phyloP scores from a whole-genome alignment of 2,888 invertebrate genomes.

The Lithodes maja region DNA sequence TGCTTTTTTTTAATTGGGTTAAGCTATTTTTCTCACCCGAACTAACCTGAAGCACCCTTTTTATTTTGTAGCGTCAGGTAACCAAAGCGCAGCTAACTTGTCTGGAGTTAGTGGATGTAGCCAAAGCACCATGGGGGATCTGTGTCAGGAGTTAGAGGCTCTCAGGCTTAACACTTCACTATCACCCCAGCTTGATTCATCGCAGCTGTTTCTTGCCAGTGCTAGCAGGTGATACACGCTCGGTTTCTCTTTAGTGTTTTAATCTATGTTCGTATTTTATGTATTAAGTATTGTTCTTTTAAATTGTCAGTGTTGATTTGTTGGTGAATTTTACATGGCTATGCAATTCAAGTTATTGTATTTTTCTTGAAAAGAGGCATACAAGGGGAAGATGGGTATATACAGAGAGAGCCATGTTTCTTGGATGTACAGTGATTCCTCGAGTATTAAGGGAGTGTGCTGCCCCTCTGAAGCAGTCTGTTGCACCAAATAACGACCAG shows the following conservation, averaged over 20 bases:
- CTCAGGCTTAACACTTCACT: constrained; percentile 65
- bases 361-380: too few species aligned
- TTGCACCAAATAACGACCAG: too few species aligned
- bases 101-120: neutral
- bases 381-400: too few species aligned
- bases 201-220: constrained; percentile 14
- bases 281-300: neutral
- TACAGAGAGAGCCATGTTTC: too few species aligned
- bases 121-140: constrained; percentile 52
- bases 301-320: neutral
- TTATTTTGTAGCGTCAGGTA: neutral
- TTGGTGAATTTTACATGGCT: neutral
- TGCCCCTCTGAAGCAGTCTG: too few species aligned
- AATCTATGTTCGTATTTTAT: neutral
- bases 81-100: neutral
- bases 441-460: too few species aligned
- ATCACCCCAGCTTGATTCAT: constrained; percentile 27
- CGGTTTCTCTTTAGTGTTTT: too few species aligned
- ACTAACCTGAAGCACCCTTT: neutral
- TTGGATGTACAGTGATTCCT: too few species aligned
- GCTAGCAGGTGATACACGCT: constrained; percentile 42
- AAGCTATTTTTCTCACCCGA: too few species aligned
- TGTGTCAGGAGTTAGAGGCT: constrained; percentile 69
- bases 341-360: too few species aligned
- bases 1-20: too few species aligned